Base-by-base conservation (phyloP, 2,113 vertebrate genomes). In the Sylvilagus bachmani region DNA sequence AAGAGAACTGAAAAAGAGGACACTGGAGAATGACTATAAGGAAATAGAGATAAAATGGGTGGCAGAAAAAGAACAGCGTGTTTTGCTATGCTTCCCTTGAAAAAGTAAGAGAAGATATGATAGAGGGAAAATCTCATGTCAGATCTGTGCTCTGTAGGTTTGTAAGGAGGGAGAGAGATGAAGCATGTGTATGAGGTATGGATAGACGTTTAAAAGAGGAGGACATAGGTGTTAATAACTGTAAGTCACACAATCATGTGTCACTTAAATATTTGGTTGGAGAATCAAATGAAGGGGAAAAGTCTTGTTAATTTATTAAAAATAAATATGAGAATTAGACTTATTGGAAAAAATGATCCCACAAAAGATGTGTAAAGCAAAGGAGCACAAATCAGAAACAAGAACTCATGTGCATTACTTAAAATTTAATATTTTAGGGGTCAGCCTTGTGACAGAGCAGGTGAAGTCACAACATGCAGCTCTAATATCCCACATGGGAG, bases 311-410 rank as follows among this genome's bases (percentile, higher is more conserved):
- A 55, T n/a, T 29, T 19, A 84, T 74, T 82, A 70, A 78, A 91
- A 88, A 77, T 82, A 83, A 86, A 77, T 55, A 84, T 24, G 36
- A 62, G 4, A 77, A 89, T 70, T 79, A 86, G 73, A 58, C 69
- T 31, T 67, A n/a, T 33, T 53, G 6, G 17, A 13, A 10, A 67
- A 90, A 64, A 10, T 84, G 19, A 94, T 53, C 29, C 66, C 92
- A 10, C 90, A 94, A 93, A 16, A 33, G 14, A 86, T 53, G 7
- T n/a, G 84, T 84, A n/a, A 91, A 29, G 2, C 6, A 80, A 90
- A 44, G n/a, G 9, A 69, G 70, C 75, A 86, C 24, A 84, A 90
- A 71, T 53, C 36, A 51, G 49, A 81, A 66, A 71, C 71, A 75
- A 82, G 27, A 36, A 5, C 17, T 84, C 13, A 29, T 44, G 44